A percentile compares a stretch with the other conserved stretches of the same genome.
These are phyloP conservation scores for Sciaenops ocellatus DNA, from an alignment of 2,797 vertebrate genomes.

Conservation along the genomic window DNA sequence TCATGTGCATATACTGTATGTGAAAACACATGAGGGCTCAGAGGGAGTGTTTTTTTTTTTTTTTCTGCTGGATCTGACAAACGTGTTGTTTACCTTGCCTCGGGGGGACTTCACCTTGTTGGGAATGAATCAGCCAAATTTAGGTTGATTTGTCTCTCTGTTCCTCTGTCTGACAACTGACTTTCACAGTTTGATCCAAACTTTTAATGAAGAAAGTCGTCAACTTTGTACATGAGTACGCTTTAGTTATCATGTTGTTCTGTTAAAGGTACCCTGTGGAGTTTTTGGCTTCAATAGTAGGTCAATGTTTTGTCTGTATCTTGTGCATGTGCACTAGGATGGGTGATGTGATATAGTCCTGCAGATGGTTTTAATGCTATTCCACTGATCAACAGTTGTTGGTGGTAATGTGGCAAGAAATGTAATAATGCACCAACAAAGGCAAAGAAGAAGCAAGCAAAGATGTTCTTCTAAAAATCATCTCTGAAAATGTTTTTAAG, in stretches of 20 bases:
- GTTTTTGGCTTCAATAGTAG: not conserved
- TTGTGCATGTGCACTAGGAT: not conserved
- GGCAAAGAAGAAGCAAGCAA: not conserved
- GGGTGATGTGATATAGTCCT: not conserved
- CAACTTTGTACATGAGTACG: not conserved
- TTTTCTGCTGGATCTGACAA: constrained; percentile 43
- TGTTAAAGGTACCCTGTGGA: not conserved
- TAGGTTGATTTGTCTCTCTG: constrained; percentile 46
- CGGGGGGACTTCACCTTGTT: constrained; percentile 37
- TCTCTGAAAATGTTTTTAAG: no score
- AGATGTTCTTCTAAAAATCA: no score
- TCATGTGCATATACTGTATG: constrained; percentile 24
- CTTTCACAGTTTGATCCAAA: constrained; percentile 22
- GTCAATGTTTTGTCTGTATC: not conserved
- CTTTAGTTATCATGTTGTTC: not conserved
- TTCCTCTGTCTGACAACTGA: constrained; percentile 15
- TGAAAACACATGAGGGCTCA: constrained; percentile 41
- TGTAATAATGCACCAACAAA: not conserved
- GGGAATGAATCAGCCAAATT: constrained; percentile 36
- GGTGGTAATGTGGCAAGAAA: not conserved
- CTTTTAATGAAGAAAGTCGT: constrained; percentile 17
- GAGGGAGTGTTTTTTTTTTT: constrained; percentile 23
- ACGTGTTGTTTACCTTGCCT: constrained; percentile 51
- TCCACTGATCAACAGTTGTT: not conserved
- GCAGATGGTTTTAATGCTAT: not conserved